Evolutionary conservation across 1,140 invertebrate genomes (phyloP).

Genomic region (Hypsibius dujardini): DNA sequence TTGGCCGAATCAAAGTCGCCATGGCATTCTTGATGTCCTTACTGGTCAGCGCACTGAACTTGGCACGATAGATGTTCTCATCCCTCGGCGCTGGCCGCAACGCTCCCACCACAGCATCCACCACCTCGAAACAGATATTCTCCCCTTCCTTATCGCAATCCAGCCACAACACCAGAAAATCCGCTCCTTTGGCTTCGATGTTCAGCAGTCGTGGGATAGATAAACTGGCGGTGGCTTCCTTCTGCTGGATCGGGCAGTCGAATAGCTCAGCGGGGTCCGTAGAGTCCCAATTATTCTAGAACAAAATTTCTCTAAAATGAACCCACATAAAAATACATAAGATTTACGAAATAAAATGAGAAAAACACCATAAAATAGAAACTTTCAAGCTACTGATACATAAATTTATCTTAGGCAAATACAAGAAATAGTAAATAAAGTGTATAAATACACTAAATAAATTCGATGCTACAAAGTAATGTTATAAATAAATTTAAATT

Average conservation of each 20-base stretch:
- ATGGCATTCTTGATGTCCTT: slow-evolving; percentile 91
- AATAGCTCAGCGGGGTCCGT: slow-evolving; percentile 89
- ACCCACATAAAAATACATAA: no score
- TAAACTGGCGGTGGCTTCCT: slow-evolving; percentile 82
- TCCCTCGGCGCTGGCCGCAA: slow-evolving; percentile 28
- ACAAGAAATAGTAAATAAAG: no score
- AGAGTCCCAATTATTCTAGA: slow-evolving; percentile 96
- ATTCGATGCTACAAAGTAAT: no score
- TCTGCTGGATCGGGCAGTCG: slow-evolving; percentile 76
- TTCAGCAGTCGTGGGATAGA: slow-evolving; percentile 76
- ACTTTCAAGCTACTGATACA: no score
- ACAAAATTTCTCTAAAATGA: no score
- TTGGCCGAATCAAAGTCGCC: slow-evolving; percentile 62
- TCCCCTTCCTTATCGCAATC: slow-evolving; percentile 99
- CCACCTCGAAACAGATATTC: slow-evolving; percentile 97
- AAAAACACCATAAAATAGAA: no score
- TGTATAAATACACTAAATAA: no score
- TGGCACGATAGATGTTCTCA: slow-evolving; percentile 58
- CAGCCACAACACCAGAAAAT: slow-evolving; percentile 85
- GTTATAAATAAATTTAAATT: no score
- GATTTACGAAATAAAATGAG: no score
- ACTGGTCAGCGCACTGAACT: slow-evolving; percentile 94
- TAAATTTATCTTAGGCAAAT: no score
- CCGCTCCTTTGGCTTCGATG: slow-evolving; percentile 63
- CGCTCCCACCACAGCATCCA: slow-evolving; percentile 39